Conservation (phyloP, 2,888 invertebrate genomes). For the Rhopalosiphum nymphaeae region DNA sequence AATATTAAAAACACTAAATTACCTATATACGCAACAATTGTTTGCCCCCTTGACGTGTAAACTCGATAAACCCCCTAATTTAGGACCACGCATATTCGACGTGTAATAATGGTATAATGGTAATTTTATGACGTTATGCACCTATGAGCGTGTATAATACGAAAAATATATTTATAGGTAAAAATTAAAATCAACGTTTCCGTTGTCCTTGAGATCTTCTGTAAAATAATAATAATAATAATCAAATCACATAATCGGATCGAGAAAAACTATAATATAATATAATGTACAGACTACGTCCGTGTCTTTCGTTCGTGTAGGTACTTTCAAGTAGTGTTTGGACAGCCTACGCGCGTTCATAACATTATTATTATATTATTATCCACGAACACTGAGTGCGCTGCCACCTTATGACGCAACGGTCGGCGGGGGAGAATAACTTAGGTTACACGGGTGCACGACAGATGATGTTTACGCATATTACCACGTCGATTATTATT, state of each 20-base stretch:
- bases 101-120: background rate
- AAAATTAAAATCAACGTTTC: slow-evolving; percentile 28
- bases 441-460: slow-evolving; percentile 12
- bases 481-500: background rate
- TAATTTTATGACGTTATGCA: slow-evolving; percentile 28
- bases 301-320: slow-evolving; percentile 11
- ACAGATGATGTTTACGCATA: background rate
- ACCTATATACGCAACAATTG: background rate
- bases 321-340: slow-evolving; percentile 33
- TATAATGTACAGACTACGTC: background rate
- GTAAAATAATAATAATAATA: background rate
- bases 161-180: background rate
- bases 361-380: background rate
- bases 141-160: background rate
- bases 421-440: background rate
- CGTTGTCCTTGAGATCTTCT: slow-evolving; percentile 40
- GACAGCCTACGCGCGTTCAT: slow-evolving; percentile 33
- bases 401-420: slow-evolving; percentile 8
- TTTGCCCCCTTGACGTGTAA: slow-evolving; percentile 20
- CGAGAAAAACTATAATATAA: background rate
- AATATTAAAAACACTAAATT: background rate
- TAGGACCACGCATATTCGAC: background rate
- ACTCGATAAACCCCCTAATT: background rate
- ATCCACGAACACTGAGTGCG: background rate
- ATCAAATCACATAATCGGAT: slow-evolving; percentile 33